These are phyloP conservation scores for Nothoprocta pentlandii DNA, from an alignment of 2,113 vertebrate genomes.

Conservation along the genomic window DNA sequence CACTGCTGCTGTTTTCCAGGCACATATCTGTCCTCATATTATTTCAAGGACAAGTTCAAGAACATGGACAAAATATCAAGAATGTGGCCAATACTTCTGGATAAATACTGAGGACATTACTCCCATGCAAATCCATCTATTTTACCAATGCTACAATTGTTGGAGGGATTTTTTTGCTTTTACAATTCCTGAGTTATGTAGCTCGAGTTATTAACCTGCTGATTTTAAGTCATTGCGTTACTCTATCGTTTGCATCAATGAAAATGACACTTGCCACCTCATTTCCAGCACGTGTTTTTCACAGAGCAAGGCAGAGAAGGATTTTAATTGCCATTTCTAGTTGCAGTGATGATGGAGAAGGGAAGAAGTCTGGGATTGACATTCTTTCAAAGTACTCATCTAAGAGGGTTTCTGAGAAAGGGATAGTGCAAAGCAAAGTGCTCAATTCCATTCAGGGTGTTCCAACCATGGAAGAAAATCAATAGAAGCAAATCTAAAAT, in stretches of 20 bases:
- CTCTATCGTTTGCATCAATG: background rate
- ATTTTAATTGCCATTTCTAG: background rate
- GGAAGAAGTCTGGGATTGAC: background rate
- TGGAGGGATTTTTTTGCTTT: background rate
- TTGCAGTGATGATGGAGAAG: background rate
- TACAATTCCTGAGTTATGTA: background rate
- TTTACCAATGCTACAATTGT: background rate
- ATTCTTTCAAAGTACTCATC: background rate
- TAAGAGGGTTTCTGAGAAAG: background rate
- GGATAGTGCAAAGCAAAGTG: background rate
- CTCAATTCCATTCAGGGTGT: background rate
- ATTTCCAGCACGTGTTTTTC: background rate
- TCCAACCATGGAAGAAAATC: background rate
- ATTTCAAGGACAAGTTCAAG: background rate
- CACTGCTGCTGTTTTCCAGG: conserved; percentile 1
- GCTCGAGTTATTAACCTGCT: background rate
- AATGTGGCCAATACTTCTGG: too few species aligned
- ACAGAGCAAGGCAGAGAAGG: background rate
- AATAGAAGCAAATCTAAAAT: background rate
- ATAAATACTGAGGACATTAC: background rate
- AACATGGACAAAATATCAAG: background rate
- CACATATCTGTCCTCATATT: background rate
- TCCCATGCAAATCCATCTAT: background rate
- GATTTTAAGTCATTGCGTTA: background rate
- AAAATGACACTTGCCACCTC: background rate